phyloP scores from a whole-genome alignment of 2,797 vertebrate species.

The Sarcophilus harrisii region DNA sequence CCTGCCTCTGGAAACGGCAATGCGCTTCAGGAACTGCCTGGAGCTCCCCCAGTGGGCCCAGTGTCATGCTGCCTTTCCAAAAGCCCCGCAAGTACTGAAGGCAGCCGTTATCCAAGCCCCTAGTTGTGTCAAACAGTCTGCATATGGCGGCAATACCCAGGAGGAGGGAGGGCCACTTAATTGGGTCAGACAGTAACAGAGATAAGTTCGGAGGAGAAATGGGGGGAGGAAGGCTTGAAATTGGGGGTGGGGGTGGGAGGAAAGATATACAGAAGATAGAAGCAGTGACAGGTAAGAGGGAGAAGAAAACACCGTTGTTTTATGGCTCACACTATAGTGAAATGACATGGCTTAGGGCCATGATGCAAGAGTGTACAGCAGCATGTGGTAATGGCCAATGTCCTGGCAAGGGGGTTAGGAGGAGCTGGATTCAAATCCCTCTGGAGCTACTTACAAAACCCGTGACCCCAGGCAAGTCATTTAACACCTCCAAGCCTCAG shows the following conservation, averaged over 20 bases:
- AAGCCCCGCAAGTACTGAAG: neutral
- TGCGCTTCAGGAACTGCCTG: too few relatives aligned
- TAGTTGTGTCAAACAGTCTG: neutral
- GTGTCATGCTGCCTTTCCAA: neutral
- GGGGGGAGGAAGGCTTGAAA: neutral
- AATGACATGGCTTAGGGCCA: neutral
- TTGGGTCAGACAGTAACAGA: neutral
- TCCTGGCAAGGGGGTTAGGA: neutral
- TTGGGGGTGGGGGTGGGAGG: neutral
- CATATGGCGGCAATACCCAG: neutral
- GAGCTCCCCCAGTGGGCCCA: neutral
- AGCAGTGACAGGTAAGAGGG: neutral
- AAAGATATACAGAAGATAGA: neutral
- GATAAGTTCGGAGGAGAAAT: neutral
- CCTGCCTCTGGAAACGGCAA: neutral
- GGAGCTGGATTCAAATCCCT: neutral
- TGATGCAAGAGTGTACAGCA: neutral
- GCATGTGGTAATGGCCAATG: neutral
- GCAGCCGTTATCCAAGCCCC: neutral
- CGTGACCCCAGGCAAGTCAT: neutral
- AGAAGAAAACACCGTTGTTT: neutral
- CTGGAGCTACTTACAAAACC: neutral
- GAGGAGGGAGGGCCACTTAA: neutral
- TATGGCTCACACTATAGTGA: neutral
- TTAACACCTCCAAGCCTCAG: neutral